These are phyloP conservation scores for Agrilus biguttatus DNA, from an alignment of 2,888 invertebrate genomes.

Conservation along the genomic window DNA sequence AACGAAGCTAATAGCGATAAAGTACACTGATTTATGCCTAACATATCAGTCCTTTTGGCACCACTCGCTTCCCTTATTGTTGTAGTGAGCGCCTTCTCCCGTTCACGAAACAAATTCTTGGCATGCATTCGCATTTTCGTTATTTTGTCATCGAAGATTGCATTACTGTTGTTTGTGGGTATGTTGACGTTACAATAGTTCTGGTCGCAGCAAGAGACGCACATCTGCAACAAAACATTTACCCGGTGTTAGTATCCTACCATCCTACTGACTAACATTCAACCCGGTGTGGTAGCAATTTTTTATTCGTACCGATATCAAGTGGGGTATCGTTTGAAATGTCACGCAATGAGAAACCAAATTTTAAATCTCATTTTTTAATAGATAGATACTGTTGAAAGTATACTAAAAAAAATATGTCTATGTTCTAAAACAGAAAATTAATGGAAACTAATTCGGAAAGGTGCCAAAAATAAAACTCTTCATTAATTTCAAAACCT, in stretches of 20 bases:
- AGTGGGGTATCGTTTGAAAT: too few species aligned
- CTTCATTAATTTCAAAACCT: too few species aligned
- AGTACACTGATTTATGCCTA: not conserved
- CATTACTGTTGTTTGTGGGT: slow-evolving; percentile 43
- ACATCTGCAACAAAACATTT: slow-evolving; percentile 35
- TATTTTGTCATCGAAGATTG: slow-evolving; percentile 35
- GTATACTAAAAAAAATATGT: too few species aligned
- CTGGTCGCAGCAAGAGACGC: slow-evolving; percentile 47
- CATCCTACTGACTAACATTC: slow-evolving; percentile 11
- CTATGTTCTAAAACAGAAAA: too few species aligned
- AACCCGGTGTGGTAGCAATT: not conserved
- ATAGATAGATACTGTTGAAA: too few species aligned
- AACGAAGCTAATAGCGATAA: not conserved
- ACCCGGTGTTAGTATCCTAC: slow-evolving; percentile 1
- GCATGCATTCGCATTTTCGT: slow-evolving; percentile 31
- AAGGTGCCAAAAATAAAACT: too few species aligned
- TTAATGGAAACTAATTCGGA: too few species aligned
- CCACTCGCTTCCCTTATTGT: slow-evolving; percentile 22
- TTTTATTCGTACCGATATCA: too few species aligned
- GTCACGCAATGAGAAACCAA: too few species aligned
- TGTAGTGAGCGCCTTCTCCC: slow-evolving; percentile 30
- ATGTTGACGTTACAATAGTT: slow-evolving; percentile 47
- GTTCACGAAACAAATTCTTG: slow-evolving; percentile 28
- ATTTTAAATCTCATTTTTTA: too few species aligned
- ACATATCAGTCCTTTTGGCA: slow-evolving; percentile 1